Base-by-base conservation (phyloP, 2,113 vertebrate genomes). In the Camelus bactrianus region DNA sequence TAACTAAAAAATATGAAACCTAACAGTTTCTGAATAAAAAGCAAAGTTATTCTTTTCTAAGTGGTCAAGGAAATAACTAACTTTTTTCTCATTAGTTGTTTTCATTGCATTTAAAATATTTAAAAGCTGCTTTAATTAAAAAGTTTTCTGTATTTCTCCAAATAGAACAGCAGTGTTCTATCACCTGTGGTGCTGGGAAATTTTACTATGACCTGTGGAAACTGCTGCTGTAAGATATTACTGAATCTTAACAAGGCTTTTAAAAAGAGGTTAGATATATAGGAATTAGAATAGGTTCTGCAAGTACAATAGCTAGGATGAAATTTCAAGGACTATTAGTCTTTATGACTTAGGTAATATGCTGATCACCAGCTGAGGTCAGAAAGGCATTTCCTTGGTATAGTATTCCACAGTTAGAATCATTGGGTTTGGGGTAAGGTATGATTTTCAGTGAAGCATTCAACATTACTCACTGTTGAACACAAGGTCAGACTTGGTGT, bases 241-340 rank as follows among this genome's bases (percentile, higher is more conserved):
- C 67, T 91, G 35, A 69, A 12, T 81, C 15, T 50, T 73, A 73
- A 1, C 8, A 86, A 73, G 48, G 67, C 50, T 42, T 75, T 54
- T 28, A 28, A 92, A 92, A 65, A 11, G 19, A 7, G 13, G 5
- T 81, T 75, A 60, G 28, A 79, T 85, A 72, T n/a, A 84, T 32
- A 91, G n/a, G 15, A 82, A 73, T 77, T 77, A 93, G 46, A 70
- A 46, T 58, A 67, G 9, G 13, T 70, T 70, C 64, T 92, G 72
- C 26, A 62, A 50, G 14, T 22, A 92, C n/a, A 85, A 28, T 60
- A 75, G 14, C 15, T 89, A 67, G 48, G 56, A 60, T 73, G 73
- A 73, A 96, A 94, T 80, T 73, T 54, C 15, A 84, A 91, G 38
- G 28, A 82, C 64, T 92, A 84, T 84, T 93, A 82, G 84, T 94